Conservation (phyloP, 2,797 vertebrate genomes). For the Coreius guichenoti region DNA sequence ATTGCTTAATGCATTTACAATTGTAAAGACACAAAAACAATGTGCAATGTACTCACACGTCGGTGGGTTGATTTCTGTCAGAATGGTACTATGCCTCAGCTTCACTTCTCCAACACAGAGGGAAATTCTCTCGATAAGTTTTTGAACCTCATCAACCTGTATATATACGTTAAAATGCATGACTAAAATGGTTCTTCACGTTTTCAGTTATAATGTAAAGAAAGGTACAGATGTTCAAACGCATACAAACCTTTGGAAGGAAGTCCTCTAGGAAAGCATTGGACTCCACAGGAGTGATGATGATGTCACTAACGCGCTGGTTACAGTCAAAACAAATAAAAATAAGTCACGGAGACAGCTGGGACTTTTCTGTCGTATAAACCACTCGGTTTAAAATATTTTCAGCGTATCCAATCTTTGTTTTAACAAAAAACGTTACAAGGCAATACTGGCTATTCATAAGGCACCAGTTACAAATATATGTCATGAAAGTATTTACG, state of each 20-base stretch:
- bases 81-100: constrained; percentile 82
- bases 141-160: constrained; percentile 87
- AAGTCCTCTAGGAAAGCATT: constrained; percentile 20
- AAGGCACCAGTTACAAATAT: not conserved
- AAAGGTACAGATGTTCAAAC: not conserved
- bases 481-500: not conserved
- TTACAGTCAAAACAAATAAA: constrained; percentile 2
- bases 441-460: not conserved
- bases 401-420: not conserved
- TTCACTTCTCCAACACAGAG: constrained; percentile 83
- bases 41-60: constrained; percentile 76
- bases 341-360: not conserved
- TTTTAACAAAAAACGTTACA: not conserved
- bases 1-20: not conserved
- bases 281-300: not conserved
- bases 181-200: not conserved
- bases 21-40: not conserved
- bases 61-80: constrained; percentile 83
- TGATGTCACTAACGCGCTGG: constrained; percentile 3
- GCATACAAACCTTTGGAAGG: constrained; percentile 25
- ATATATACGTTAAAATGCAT: not conserved
- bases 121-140: constrained; percentile 79
- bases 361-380: not conserved
- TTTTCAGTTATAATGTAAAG: not conserved
- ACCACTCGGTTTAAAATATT: not conserved